Evolutionary conservation across 2,888 invertebrate genomes (phyloP).

Genomic region (Altica lythri): DNA sequence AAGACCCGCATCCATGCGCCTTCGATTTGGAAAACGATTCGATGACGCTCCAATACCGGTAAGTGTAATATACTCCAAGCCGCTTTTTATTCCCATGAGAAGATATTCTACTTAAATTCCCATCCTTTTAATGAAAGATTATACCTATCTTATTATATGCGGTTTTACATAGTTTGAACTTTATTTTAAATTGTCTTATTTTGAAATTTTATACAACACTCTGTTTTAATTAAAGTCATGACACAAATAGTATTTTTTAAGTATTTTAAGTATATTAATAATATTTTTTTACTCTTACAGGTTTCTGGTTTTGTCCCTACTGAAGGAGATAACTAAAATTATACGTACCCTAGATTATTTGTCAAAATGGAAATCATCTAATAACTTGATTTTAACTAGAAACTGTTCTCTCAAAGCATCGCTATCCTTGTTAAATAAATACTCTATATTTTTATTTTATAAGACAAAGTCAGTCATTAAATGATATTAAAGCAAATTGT

Average conservation of each 20-base stretch:
- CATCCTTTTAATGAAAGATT: not conserved
- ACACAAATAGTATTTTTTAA: not conserved
- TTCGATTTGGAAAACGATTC: slow-evolving; percentile 77
- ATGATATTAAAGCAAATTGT: slow-evolving; percentile 14
- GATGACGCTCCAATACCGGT: slow-evolving; percentile 53
- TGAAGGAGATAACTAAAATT: slow-evolving; percentile 32
- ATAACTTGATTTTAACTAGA: slow-evolving; percentile 20
- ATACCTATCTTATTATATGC: not conserved
- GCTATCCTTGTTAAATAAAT: slow-evolving; percentile 13
- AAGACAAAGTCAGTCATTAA: slow-evolving; percentile 18
- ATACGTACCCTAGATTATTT: slow-evolving; percentile 7
- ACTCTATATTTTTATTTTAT: slow-evolving; percentile 22
- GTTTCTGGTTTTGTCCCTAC: slow-evolving; percentile 26
- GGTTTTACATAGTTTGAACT: slow-evolving; percentile 4
- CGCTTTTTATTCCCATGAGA: no score
- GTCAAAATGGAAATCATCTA: slow-evolving; percentile 10
- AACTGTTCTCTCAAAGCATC: slow-evolving; percentile 17
- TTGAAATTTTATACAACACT: no score
- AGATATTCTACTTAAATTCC: no score
- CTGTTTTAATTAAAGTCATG: no score
- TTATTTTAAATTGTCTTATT: not conserved
- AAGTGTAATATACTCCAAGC: slow-evolving; percentile 16
- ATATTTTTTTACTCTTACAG: slow-evolving; percentile 18
- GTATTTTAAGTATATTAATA: not conserved
- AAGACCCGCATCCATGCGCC: slow-evolving; percentile 74